These are phyloP conservation scores for Mormyrus proboscirostris DNA, from an alignment of 2,797 vertebrate species.

Conservation along the genomic window DNA sequence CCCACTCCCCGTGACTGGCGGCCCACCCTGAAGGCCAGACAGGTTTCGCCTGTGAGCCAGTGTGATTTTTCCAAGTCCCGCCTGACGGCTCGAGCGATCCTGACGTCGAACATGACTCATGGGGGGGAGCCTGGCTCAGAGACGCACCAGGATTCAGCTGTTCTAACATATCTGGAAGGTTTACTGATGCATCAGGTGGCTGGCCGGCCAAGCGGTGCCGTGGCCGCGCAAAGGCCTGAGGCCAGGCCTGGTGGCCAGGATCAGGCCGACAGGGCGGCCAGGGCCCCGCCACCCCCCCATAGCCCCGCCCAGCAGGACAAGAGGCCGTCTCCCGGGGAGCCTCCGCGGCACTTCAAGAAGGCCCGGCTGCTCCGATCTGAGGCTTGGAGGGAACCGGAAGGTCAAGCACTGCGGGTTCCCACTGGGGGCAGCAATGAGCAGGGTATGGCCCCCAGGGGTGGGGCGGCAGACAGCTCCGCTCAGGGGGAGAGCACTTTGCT, in stretches of 20 bases:
- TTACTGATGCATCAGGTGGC: constrained; percentile 99
- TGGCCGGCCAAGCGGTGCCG: constrained; percentile 79
- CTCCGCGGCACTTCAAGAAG: constrained; percentile 90
- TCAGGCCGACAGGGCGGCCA: constrained; percentile 74
- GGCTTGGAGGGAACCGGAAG: constrained; percentile 81
- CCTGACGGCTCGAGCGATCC: constrained; percentile 62
- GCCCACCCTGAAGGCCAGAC: background rate
- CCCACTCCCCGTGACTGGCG: constrained; percentile 39
- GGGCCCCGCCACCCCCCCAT: constrained; percentile 72
- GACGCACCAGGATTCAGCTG: constrained; percentile 99
- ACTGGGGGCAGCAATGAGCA: constrained; percentile 76
- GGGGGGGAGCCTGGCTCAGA: constrained; percentile 99
- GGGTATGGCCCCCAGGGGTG: constrained; percentile 75
- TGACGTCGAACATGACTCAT: constrained; percentile 99
- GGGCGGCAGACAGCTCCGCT: constrained; percentile 76
- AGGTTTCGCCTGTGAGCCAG: constrained; percentile 29
- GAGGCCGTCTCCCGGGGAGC: constrained; percentile 68
- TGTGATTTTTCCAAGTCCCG: constrained; percentile 56
- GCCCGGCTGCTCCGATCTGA: constrained; percentile 87
- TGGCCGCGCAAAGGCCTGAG: constrained; percentile 76
- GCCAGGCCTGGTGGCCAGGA: constrained; percentile 73
- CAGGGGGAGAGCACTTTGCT: constrained; percentile 94
- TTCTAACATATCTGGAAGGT: constrained; percentile 99
- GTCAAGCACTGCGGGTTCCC: constrained; percentile 71
- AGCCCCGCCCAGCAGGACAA: constrained; percentile 60